Evolutionary conservation across 2,888 invertebrate genomes (phyloP), one percentile per base, ranked within the genome.

Genomic region (Leptopilina drosophilae): DNA sequence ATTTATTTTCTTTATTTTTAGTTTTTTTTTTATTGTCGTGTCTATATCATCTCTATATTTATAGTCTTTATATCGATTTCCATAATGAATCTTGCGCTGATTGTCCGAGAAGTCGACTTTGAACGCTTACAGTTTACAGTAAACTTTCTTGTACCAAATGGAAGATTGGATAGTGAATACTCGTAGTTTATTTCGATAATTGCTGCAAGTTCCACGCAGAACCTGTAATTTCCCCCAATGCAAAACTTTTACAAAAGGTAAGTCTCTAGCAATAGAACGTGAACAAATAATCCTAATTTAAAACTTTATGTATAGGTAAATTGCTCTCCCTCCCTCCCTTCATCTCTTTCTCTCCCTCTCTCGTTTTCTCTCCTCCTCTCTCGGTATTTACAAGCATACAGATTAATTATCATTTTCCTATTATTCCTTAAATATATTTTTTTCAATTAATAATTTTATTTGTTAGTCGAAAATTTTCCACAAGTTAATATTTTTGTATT

Each of bases 151-250:
- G 46, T 67, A 9, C 20, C 42, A 46, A 67, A 46, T 11, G 11
- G 49, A 20, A 66, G 66, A 66, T 66, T 66, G 46, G 46, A 49
- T 15, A 46, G 67, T 67, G 46, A 67, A 46, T 67, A 67, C 62
- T 62, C 67, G 67, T 67, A 67, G 67, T 67, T 46, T 67, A 67
- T 67, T 67, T 49, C 67, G 67, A 67, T 67, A 67, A 67, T 67
- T 46, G 67, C 67, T 46, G n/a, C 46, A 49, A 66, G 20, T 49
- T 67, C 67, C 20, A 15, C 8, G 8, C n/a, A 67, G 46, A 67
- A 42, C 12, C 20, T 67, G 20, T 46, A 67, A 67, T 67, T 67
- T 42, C 67, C 20, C 33, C 15, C 15, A 62, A 20, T 15, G 62
- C 62, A 62, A 62, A 62, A 20, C 62, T 62, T 62, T 62, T 20